These are phyloP conservation scores for Theretra japonica DNA, from an alignment of 2,888 invertebrate species.

Conservation along the genomic window DNA sequence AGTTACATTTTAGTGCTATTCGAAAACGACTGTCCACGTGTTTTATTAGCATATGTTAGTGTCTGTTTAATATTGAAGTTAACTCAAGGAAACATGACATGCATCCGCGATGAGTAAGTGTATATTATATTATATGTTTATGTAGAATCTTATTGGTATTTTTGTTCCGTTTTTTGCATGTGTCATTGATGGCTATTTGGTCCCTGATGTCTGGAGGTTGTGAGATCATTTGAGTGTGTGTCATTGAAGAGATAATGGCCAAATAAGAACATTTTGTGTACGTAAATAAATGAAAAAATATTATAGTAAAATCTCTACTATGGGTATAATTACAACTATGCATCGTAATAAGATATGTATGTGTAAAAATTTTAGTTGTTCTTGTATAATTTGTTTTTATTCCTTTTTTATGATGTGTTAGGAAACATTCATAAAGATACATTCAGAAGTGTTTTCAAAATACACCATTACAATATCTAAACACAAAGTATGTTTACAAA, in stretches of 20 bases:
- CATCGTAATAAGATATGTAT: too few species aligned
- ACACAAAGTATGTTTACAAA: too few species aligned
- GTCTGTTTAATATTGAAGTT: background rate
- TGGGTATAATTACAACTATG: too few species aligned
- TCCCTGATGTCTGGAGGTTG: background rate
- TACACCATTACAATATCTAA: too few species aligned
- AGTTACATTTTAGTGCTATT: constrained; percentile 11
- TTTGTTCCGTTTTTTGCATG: background rate
- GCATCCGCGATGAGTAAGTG: constrained; percentile 17
- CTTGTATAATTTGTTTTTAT: too few species aligned
- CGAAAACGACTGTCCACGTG: constrained; percentile 2
- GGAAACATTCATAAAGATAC: too few species aligned
- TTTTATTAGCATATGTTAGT: constrained; percentile 7
- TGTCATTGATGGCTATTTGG: background rate
- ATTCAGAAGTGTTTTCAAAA: too few species aligned
- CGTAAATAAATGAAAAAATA: too few species aligned
- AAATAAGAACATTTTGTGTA: too few species aligned
- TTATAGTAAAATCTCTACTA: too few species aligned
- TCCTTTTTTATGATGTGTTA: too few species aligned
- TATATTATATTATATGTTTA: background rate
- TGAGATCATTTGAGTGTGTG: background rate
- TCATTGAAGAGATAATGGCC: background rate
- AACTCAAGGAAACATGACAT: constrained; percentile 3
- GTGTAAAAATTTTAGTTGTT: too few species aligned
- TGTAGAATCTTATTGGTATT: background rate